phyloP scores from a whole-genome alignment of 2,797 vertebrate genomes.

The Gymnoscopelus microlampas region DNA sequence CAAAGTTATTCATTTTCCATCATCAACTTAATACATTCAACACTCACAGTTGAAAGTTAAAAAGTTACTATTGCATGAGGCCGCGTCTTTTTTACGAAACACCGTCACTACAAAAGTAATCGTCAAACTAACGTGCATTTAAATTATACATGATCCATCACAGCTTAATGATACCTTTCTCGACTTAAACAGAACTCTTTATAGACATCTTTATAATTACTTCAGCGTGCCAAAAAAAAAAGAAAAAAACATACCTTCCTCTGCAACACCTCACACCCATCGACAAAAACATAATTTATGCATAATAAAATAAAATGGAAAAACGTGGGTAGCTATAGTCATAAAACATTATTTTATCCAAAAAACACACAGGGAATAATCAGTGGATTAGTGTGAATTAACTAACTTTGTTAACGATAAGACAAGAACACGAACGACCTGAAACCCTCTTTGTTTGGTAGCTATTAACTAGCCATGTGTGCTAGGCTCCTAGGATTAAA shows the following conservation, averaged over 20 bases:
- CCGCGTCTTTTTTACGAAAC: constrained; percentile 57
- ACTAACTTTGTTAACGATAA: constrained; percentile 33
- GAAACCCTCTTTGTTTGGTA: constrained; percentile 25
- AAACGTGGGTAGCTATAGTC: constrained; percentile 49
- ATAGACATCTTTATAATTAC: constrained; percentile 31
- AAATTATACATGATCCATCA: constrained; percentile 70
- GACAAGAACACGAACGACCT: not conserved
- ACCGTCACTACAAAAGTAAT: constrained; percentile 67
- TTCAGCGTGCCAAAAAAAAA: not conserved
- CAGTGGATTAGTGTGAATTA: constrained; percentile 68
- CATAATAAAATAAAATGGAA: constrained; percentile 57
- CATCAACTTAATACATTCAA: constrained; percentile 71
- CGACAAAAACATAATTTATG: constrained; percentile 68
- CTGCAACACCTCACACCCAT: constrained; percentile 39
- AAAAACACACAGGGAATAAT: constrained; percentile 42
- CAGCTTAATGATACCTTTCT: constrained; percentile 55
- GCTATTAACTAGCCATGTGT: constrained; percentile 23
- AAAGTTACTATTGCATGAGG: constrained; percentile 65
- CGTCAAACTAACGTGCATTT: constrained; percentile 69
- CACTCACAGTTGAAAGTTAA: constrained; percentile 56
- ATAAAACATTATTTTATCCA: constrained; percentile 38
- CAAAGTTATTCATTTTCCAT: constrained; percentile 39
- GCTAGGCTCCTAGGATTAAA: constrained; percentile 30
- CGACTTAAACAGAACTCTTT: constrained; percentile 14
- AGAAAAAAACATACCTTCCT: constrained; percentile 11